phyloP scores from a whole-genome alignment of 2,888 invertebrate species.

The Cheilosia scutellata region DNA sequence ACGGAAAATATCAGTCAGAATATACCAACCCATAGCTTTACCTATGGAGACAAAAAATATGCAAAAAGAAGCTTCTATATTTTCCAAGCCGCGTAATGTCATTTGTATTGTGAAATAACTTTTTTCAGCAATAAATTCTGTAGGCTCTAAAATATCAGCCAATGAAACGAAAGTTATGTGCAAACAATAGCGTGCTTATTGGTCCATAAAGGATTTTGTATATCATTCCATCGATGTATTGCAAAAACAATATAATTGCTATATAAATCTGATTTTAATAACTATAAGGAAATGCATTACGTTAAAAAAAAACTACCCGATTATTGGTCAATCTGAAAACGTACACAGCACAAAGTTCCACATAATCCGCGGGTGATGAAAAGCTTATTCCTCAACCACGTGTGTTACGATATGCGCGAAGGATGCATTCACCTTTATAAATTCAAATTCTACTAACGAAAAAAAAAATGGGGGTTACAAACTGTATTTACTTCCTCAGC shows the following conservation, averaged over 20 bases:
- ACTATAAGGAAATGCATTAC: constrained; percentile 40
- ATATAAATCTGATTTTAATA: background rate
- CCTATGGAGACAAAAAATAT: too few relatives aligned
- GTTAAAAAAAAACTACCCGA: constrained; percentile 3
- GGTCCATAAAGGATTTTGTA: constrained; percentile 9
- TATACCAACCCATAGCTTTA: too few relatives aligned
- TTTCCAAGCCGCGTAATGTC: background rate
- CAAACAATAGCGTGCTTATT: constrained; percentile 52
- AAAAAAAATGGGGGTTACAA: constrained; percentile 44
- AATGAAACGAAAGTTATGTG: constrained; percentile 44
- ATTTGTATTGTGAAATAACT: too few relatives aligned
- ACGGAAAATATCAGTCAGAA: too few relatives aligned
- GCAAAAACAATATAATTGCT: constrained; percentile 4
- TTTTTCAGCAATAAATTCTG: too few relatives aligned
- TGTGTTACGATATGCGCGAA: constrained; percentile 32
- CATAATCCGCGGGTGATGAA: constrained; percentile 40
- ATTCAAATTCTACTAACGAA: constrained; percentile 5
- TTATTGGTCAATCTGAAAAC: constrained; percentile 63
- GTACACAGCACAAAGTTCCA: constrained; percentile 34
- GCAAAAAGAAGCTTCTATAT: background rate
- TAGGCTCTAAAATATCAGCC: background rate
- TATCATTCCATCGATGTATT: constrained; percentile 2
- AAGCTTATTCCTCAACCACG: constrained; percentile 39
- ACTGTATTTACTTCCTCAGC: constrained; percentile 2
- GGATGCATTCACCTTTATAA: constrained; percentile 40